Conservation (phyloP, 2,797 vertebrate genomes). For the Florisuga fusca region DNA sequence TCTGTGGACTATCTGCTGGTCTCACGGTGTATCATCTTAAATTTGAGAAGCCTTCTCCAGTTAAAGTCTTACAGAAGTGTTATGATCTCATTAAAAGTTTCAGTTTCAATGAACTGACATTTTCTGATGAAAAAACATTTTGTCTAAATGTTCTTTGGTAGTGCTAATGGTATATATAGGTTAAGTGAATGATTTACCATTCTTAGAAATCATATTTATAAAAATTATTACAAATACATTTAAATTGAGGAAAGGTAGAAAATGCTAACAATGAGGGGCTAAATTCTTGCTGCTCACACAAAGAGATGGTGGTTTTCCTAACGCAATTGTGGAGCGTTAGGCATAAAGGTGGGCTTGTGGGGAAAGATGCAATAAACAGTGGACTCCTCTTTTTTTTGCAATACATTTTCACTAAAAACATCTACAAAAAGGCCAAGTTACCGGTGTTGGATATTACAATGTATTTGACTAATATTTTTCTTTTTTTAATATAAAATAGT, state of each 20-base stretch:
- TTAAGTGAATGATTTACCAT: conserved; percentile 59
- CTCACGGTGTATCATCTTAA: not conserved
- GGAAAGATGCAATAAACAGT: conserved; percentile 78
- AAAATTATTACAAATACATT: conserved; percentile 60
- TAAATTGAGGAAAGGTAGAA: conserved; percentile 57
- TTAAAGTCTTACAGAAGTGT: not conserved
- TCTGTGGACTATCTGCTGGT: not conserved
- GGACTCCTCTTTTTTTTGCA: conserved; percentile 42
- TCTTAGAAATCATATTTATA: conserved; percentile 48
- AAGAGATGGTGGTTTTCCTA: conserved; percentile 49
- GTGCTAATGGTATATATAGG: not conserved
- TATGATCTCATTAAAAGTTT: not conserved
- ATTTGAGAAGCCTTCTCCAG: not conserved
- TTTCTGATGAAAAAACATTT: not conserved
- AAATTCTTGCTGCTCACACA: conserved; percentile 73
- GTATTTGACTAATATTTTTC: conserved; percentile 98
- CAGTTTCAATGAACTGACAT: not conserved
- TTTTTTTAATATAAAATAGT: conserved; percentile 96
- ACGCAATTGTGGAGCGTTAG: conserved; percentile 45
- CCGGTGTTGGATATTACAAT: conserved; percentile 90
- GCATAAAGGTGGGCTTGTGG: conserved; percentile 2
- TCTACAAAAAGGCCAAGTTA: conserved; percentile 80
- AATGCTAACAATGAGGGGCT: conserved; percentile 61
- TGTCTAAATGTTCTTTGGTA: not conserved
- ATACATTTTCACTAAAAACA: conserved; percentile 79